Evolutionary conservation across 2,113 vertebrate species (phyloP), one percentile per base, ranked within the genome.

Genomic region (Silurus meridionalis): DNA sequence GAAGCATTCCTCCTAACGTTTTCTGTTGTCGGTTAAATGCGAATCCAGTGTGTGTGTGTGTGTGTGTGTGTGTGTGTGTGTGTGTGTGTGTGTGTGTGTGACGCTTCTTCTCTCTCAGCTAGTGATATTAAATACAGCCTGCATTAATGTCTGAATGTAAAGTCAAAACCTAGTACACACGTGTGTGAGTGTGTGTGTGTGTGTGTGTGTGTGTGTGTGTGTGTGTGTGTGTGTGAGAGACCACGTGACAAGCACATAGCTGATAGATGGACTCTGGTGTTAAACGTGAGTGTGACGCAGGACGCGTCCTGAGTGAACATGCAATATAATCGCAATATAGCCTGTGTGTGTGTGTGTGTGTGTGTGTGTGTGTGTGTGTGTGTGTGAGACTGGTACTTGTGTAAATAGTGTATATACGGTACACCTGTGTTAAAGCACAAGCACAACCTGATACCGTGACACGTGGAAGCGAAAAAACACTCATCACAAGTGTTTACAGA

Each of bases 131-230:
- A 91, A 89, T 77, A 89, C 87, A 0, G 21, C 66, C 88, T 89
- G 89, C 88, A 91, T 91, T 61, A 83, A 89, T 46, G 57, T 90
- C 82, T 87, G 90, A 93, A 93, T 91, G 91, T 93, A 85, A 80
- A 89, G 83, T 85, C 87, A 78, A 80, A 85, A 50, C 88, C 78
- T 87, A 86, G 52, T 67, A 83, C 80, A 28, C 89, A 84, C 82
- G 28, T 55, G 2, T 69, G 5, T 15, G 0, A 2, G 6, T 80
- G 23, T 57, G 82, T 88, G 69, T 88, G 67, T 87, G 50, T 82
- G 85, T 86, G 19, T 83, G 85, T 61, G 78, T 52, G 72, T 69
- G 5, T 15, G 0, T 6, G 6, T 80, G 23, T 57, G 82, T 88
- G 69, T 88, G 67, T 87, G 50, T 82, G 85, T 86, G 19, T 83